A percentile compares a stretch with the other conserved stretches of the same genome.
Conservation (phyloP, 1,140 invertebrate genomes). For the Lerema accius region DNA sequence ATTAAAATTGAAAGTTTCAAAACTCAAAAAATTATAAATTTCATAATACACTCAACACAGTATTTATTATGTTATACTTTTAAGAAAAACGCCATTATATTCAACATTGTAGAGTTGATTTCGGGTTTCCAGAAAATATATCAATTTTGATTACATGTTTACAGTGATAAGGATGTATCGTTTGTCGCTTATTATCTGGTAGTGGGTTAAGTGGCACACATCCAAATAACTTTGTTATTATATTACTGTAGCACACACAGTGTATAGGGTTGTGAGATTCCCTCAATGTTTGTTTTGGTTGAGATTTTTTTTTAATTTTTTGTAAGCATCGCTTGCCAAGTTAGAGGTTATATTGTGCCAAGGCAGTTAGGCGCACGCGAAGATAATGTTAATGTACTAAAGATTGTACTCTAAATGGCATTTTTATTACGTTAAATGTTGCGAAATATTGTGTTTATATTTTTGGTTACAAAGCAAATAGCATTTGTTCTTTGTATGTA, state of each 20-base stretch:
- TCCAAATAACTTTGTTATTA: constrained; percentile 18
- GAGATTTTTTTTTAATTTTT: constrained; percentile 31
- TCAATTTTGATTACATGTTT: no score
- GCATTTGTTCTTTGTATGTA: background rate
- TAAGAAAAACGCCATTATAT: no score
- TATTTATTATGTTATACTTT: no score
- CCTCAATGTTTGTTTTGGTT: constrained; percentile 17
- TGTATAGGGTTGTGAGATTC: constrained; percentile 8
- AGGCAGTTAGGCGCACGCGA: constrained; percentile 31
- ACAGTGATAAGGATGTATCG: background rate
- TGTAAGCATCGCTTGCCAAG: constrained; percentile 35
- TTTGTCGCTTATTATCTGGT: background rate
- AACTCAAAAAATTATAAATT: no score
- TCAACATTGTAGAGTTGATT: no score
- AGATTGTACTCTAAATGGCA: constrained; percentile 31
- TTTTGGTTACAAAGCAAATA: constrained; percentile 6
- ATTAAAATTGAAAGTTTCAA: no score
- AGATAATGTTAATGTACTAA: constrained; percentile 33
- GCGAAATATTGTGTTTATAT: constrained; percentile 15
- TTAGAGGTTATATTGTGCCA: constrained; percentile 34
- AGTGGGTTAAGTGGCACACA: background rate
- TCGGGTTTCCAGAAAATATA: no score
- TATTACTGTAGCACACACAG: constrained; percentile 5
- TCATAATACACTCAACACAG: no score
- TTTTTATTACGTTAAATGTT: constrained; percentile 33